These are phyloP conservation scores for Lanius ludovicianus DNA, from an alignment of 2,113 vertebrate genomes.

Conservation along the genomic window DNA sequence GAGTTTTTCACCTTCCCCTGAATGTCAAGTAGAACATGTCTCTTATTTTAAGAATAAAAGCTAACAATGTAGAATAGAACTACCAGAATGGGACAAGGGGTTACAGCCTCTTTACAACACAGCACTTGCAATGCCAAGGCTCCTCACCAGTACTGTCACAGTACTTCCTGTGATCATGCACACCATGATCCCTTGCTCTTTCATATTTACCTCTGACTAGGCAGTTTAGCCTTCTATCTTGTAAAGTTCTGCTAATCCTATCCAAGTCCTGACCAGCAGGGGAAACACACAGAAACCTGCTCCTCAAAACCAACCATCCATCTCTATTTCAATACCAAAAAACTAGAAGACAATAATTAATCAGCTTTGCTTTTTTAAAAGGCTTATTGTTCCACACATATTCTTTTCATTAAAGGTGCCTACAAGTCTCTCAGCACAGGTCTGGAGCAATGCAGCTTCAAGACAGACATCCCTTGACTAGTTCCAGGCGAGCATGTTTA, in stretches of 20 bases:
- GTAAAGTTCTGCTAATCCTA: constrained; percentile 1
- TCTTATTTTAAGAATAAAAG: background rate
- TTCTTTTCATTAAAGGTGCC: background rate
- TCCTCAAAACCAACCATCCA: background rate
- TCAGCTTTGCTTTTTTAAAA: background rate
- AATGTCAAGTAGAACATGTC: fast-evolving
- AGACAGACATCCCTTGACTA: background rate
- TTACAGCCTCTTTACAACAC: background rate
- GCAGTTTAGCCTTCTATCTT: background rate
- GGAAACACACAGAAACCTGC: background rate
- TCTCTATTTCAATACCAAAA: background rate
- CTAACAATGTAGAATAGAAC: background rate
- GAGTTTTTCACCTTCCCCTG: background rate
- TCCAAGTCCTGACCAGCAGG: background rate
- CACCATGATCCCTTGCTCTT: background rate
- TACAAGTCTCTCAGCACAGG: background rate
- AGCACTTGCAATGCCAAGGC: background rate
- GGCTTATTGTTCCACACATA: background rate
- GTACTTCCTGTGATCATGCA: background rate
- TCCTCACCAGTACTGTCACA: background rate
- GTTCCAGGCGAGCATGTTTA: background rate
- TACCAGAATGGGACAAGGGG: background rate
- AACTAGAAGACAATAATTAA: background rate
- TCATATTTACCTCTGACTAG: background rate
- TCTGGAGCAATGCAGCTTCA: background rate